These are phyloP conservation scores for Apamea epomidion DNA, from an alignment of 2,888 invertebrate genomes.

Conservation along the genomic window DNA sequence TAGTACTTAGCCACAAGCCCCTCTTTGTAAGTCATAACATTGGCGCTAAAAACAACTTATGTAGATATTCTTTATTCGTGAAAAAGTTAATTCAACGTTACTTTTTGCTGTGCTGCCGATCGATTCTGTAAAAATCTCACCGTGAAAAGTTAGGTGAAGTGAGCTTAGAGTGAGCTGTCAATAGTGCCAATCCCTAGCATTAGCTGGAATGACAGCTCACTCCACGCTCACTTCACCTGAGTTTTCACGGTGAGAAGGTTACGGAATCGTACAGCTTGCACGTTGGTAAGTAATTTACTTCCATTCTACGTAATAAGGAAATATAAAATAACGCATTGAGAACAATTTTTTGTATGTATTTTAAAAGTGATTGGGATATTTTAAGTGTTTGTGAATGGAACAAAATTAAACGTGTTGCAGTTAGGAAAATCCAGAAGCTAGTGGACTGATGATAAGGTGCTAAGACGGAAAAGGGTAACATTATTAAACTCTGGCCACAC, in stretches of 20 bases:
- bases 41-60: not conserved
- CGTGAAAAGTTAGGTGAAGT: too few species aligned
- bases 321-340: slow-evolving; percentile 5
- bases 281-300: not conserved
- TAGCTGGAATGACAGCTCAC: too few species aligned
- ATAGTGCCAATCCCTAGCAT: too few species aligned
- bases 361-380: not conserved
- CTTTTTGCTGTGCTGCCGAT: not conserved
- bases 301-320: not conserved
- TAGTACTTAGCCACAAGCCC: too few species aligned
- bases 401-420: not conserved
- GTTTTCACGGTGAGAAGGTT: too few species aligned
- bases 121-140: too few species aligned
- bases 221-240: too few species aligned
- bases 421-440: not conserved
- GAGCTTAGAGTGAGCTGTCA: too few species aligned
- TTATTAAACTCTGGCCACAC: not conserved
- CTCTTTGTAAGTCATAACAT: not conserved
- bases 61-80: not conserved
- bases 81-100: not conserved
- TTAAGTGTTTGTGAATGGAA: not conserved
- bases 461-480: not conserved
- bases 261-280: too few species aligned
- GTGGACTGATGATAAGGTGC: not conserved
- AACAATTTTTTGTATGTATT: not conserved